A percentile compares a stretch with the other conserved stretches of the same genome.
These are phyloP conservation scores for Alloscopus bannaensis DNA, from an alignment of 2,888 invertebrate species.

Conservation along the genomic window DNA sequence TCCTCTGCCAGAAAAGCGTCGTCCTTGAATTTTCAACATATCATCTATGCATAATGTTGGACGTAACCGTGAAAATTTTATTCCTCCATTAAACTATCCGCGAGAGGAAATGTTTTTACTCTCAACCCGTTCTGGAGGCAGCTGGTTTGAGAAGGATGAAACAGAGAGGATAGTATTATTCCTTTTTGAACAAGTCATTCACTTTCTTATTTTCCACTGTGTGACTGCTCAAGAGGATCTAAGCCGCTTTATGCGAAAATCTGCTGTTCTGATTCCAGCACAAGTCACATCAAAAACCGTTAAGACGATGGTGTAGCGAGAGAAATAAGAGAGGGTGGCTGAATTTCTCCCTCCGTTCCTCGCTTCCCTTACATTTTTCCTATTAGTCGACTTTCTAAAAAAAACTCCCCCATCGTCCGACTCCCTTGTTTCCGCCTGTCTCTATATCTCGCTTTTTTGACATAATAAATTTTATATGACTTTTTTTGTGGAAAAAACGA, in stretches of 20 bases:
- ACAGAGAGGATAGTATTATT: conserved; percentile 58
- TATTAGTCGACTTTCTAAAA: conserved; percentile 57
- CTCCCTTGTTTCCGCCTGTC: conserved; percentile 50
- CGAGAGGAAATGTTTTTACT: too few species aligned
- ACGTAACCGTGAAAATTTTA: too few species aligned
- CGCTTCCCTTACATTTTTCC: conserved; percentile 55
- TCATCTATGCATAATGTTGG: too few species aligned
- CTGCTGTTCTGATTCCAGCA: conserved; percentile 49
- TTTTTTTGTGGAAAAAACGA: conserved; percentile 56
- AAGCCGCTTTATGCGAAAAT: conserved; percentile 57
- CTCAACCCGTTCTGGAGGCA: conserved; percentile 20
- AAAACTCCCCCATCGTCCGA: conserved; percentile 30
- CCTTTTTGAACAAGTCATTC: conserved; percentile 42
- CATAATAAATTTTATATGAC: conserved; percentile 73
- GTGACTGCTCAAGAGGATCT: conserved; percentile 50
- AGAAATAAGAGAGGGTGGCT: conserved; percentile 38
- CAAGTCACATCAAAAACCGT: conserved; percentile 51
- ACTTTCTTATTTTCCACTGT: conserved; percentile 51
- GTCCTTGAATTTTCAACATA: too few species aligned
- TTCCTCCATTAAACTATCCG: too few species aligned
- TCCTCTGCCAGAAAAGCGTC: too few species aligned
- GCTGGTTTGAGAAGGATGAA: conserved; percentile 16
- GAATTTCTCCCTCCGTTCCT: conserved; percentile 27
- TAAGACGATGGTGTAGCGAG: neutral
- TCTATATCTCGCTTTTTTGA: conserved; percentile 64